Percentiles rank a stretch among this genome's conserved stretches.
Conservation (phyloP, 1,140 invertebrate species). For the Leptestheria dahalacensis region DNA sequence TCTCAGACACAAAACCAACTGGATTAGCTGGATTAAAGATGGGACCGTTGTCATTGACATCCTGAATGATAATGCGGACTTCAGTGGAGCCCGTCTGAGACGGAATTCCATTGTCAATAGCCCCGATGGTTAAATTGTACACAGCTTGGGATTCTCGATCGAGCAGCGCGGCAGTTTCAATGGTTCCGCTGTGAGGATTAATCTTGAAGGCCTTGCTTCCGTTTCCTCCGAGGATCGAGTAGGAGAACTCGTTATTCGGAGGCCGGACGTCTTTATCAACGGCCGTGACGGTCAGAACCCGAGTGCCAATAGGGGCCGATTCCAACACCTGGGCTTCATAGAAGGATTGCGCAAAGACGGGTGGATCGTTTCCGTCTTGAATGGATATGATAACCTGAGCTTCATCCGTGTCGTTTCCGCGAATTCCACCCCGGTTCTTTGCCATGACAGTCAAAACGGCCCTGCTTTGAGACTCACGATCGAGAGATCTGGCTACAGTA, state of each 20-base stretch:
- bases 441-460: conserved; percentile 82
- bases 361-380: conserved; percentile 90
- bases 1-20: conserved; percentile 66
- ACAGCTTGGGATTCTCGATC: conserved; percentile 63
- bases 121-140: conserved; percentile 72
- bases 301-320: conserved; percentile 49
- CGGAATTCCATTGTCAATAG: conserved; percentile 71
- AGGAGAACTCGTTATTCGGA: conserved; percentile 83
- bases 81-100: conserved; percentile 74
- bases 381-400: conserved; percentile 83
- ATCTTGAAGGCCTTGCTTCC: conserved; percentile 67
- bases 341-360: conserved; percentile 60
- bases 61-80: conserved; percentile 56
- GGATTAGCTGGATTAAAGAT: conserved; percentile 52
- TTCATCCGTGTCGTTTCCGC: conserved; percentile 81
- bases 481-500: conserved; percentile 60
- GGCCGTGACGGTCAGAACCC: conserved; percentile 63
- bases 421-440: conserved; percentile 82
- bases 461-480: conserved; percentile 78
- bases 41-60: conserved; percentile 89
- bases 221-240: conserved; percentile 76
- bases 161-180: conserved; percentile 54
- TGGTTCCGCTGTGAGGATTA: conserved; percentile 66
- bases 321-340: conserved; percentile 61
- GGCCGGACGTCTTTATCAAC: conserved; percentile 78